Evolutionary conservation across 2,113 vertebrate species (phyloP).

Genomic region (Cercocebus atys): DNA sequence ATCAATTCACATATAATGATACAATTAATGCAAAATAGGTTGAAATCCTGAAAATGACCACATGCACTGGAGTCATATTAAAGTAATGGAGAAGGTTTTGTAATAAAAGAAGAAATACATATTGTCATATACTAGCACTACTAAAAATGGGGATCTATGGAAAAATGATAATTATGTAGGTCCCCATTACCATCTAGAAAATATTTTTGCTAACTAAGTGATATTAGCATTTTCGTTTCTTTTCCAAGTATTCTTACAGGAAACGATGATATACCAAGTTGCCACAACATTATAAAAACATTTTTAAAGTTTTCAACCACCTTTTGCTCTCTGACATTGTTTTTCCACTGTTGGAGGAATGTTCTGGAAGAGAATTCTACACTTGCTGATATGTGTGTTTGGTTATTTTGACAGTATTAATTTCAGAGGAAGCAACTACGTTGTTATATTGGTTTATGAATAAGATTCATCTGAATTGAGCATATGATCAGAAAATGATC

Average conservation of each 20-base stretch:
- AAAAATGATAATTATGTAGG: neutral
- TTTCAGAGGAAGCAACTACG: neutral
- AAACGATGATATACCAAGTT: neutral
- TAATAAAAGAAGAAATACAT: neutral
- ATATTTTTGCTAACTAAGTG: neutral
- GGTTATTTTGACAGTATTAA: neutral
- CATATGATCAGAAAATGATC: neutral
- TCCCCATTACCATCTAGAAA: neutral
- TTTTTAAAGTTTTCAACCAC: neutral
- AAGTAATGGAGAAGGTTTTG: neutral
- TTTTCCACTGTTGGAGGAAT: neutral
- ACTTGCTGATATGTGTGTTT: neutral
- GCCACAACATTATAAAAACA: neutral
- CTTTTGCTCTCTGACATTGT: neutral
- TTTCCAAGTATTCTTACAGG: neutral
- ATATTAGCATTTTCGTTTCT: neutral
- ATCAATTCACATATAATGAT: neutral
- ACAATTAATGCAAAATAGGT: neutral
- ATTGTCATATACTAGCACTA: neutral
- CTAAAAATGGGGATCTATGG: neutral
- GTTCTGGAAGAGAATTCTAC: neutral
- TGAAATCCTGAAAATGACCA: conserved; percentile 17
- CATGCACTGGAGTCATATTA: neutral
- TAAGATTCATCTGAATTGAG: neutral
- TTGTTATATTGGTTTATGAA: neutral